phyloP scores from a whole-genome alignment of 2,888 invertebrate genomes.

The Cryptocephalus moraei region DNA sequence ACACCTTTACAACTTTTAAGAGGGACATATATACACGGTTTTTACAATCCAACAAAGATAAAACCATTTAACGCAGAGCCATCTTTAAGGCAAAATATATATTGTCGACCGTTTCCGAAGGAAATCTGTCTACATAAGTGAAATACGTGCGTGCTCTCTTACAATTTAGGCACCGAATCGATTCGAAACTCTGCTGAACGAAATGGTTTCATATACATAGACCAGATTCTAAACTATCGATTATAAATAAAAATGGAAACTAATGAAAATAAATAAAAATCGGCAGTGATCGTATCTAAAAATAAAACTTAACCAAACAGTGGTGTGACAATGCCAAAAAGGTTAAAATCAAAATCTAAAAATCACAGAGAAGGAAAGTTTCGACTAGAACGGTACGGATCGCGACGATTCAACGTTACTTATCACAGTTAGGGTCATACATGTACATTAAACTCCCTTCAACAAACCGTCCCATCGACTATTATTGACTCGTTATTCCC shows the following conservation, averaged over 20 bases:
- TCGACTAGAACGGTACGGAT: conserved; percentile 8
- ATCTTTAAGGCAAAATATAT: too few species aligned
- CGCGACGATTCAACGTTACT: too few species aligned
- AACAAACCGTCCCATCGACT: too few species aligned
- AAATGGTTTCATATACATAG: conserved; percentile 6
- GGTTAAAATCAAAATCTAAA: too few species aligned
- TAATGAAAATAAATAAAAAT: not conserved
- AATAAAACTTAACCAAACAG: conserved; percentile 39
- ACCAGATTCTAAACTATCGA: not conserved
- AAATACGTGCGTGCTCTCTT: not conserved
- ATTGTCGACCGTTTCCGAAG: not conserved
- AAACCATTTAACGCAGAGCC: conserved; percentile 7
- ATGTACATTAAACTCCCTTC: too few species aligned
- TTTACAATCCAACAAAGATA: conserved; percentile 2
- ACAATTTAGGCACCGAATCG: too few species aligned
- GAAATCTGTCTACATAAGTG: not conserved
- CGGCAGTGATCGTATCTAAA: conserved; percentile 20
- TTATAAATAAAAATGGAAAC: conserved; percentile 3
- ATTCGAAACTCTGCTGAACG: conserved; percentile 3
- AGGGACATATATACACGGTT: conserved; percentile 7
- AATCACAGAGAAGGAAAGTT: conserved; percentile 16
- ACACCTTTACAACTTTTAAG: too few species aligned
- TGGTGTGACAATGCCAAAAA: conserved; percentile 34
- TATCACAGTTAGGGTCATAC: too few species aligned
- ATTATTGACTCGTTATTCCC: not conserved